These are phyloP conservation scores for Struthidea cinerea DNA, from an alignment of 2,113 vertebrate species.

Conservation along the genomic window DNA sequence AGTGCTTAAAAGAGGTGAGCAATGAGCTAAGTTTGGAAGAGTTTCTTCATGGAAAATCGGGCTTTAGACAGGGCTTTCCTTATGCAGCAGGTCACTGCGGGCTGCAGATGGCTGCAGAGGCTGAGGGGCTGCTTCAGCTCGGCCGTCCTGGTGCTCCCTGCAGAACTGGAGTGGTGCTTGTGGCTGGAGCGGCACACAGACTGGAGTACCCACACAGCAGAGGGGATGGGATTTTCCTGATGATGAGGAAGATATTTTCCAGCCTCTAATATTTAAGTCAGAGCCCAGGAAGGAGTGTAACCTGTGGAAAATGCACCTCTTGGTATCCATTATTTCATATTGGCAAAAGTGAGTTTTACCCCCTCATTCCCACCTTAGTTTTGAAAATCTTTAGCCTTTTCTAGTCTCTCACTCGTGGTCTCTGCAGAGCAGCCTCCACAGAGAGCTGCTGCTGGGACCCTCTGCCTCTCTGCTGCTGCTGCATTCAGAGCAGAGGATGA, in stretches of 20 bases:
- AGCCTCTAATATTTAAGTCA: not conserved
- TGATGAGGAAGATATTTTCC: not conserved
- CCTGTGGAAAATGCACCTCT: not conserved
- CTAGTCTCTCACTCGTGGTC: fast-evolving
- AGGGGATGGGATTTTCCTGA: not conserved
- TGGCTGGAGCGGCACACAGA: not conserved
- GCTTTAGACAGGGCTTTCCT: not conserved
- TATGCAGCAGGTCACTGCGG: fast-evolving
- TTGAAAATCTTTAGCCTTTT: not conserved
- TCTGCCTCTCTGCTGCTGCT: not conserved
- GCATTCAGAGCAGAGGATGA: not conserved
- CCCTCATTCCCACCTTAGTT: fast-evolving
- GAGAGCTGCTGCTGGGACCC: not conserved
- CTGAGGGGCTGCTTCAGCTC: not conserved
- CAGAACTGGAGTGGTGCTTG: not conserved
- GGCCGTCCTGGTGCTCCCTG: not conserved
- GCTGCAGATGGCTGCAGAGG: not conserved
- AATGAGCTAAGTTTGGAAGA: not conserved
- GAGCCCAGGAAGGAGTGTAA: not conserved
- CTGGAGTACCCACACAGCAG: not conserved
- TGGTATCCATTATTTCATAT: not conserved
- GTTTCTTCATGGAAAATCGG: not conserved
- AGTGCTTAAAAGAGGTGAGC: not conserved
- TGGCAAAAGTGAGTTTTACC: not conserved
- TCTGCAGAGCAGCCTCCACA: not conserved